These are phyloP conservation scores for Gymnothorax javanicus DNA, from an alignment of 2,797 vertebrate species.

Conservation along the genomic window DNA sequence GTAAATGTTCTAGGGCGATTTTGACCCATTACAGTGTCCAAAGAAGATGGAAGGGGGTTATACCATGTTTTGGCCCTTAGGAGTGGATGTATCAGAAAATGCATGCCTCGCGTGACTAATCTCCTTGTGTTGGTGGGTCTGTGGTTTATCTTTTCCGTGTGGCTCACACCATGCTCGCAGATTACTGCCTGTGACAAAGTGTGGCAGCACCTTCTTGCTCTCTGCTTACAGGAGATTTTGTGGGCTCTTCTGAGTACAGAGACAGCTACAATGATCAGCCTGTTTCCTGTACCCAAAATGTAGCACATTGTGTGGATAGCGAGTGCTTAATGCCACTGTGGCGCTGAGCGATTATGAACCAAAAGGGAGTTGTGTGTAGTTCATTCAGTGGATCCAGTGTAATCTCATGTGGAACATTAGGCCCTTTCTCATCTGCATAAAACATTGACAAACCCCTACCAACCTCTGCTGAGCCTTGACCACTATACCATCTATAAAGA, in stretches of 20 bases:
- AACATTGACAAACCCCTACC: neutral
- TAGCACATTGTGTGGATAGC: neutral
- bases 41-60: slow-evolving; percentile 31
- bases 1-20: slow-evolving; percentile 6
- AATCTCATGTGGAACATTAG: slow-evolving; percentile 23
- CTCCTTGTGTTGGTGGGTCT: slow-evolving; percentile 32
- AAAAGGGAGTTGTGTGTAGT: neutral
- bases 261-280: neutral
- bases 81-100: neutral
- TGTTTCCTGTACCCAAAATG: neutral
- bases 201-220: neutral
- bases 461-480: slow-evolving; percentile 6
- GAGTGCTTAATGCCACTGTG: neutral
- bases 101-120: slow-evolving; percentile 19
- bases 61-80: neutral
- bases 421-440: neutral
- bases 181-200: neutral
- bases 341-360: neutral
- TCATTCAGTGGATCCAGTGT: neutral
- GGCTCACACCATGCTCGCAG: slow-evolving; percentile 1
- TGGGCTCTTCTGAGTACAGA: neutral
- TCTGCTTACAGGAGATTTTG: neutral
- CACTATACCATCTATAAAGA: neutral
- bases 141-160: slow-evolving; percentile 12
- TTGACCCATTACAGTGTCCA: neutral